A percentile compares a stretch with the other conserved stretches of the same genome.
These are phyloP conservation scores for Hippolais icterina DNA, from an alignment of 2,113 vertebrate species.

Conservation along the genomic window DNA sequence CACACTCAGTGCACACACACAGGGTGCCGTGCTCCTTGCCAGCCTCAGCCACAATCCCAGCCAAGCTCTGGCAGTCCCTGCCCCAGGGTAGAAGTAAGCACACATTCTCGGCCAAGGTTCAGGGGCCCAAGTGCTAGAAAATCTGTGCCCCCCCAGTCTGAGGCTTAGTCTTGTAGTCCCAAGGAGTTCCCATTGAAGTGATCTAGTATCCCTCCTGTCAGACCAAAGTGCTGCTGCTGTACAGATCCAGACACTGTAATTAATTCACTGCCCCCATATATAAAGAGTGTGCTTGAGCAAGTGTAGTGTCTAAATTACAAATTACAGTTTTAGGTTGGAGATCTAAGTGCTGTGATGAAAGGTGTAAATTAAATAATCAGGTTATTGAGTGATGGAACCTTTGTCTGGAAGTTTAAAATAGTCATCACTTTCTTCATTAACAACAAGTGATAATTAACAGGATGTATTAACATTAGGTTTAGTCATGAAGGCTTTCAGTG, in stretches of 20 bases:
- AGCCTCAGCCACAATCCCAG: fast-evolving
- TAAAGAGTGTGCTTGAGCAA: neutral
- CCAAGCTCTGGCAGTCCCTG: neutral
- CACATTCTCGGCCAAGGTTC: neutral
- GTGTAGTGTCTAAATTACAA: conserved; percentile 51
- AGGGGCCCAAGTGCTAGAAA: fast-evolving
- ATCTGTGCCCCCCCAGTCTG: neutral
- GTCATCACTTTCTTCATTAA: conserved; percentile 72
- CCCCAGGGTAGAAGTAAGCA: neutral
- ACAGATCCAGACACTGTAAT: neutral
- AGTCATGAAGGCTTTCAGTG: conserved; percentile 59
- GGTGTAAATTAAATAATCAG: conserved; percentile 79
- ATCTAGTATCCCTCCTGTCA: neutral
- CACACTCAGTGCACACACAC: fast-evolving
- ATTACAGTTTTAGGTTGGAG: conserved; percentile 68
- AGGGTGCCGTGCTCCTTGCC: fast-evolving
- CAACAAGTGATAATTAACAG: conserved; percentile 77
- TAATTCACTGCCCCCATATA: neutral
- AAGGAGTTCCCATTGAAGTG: neutral
- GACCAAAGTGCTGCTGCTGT: neutral
- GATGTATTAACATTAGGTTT: conserved; percentile 74
- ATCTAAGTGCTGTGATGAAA: conserved; percentile 68
- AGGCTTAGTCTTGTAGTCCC: neutral
- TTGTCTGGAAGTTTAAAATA: conserved; percentile 72
- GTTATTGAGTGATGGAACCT: conserved; percentile 73